Conservation (phyloP, 1,140 invertebrate genomes). For the Megalopta genalis region DNA sequence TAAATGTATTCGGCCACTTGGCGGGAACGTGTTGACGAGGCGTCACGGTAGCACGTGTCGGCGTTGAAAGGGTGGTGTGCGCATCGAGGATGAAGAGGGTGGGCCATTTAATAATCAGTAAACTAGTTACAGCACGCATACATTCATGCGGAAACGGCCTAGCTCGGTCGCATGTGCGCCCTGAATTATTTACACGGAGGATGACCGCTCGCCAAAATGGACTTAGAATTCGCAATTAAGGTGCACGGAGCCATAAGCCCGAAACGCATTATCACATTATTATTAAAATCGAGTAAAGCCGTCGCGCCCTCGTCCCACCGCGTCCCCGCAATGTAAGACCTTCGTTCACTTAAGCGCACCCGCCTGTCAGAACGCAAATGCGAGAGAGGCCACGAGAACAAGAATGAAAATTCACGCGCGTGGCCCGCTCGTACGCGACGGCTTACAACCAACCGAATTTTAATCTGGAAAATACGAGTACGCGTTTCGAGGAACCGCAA, state of each 20-base stretch:
- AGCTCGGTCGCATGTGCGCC: constrained; percentile 63
- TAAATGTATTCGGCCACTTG: constrained; percentile 54
- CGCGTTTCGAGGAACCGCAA: constrained; percentile 35
- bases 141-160: constrained; percentile 57
- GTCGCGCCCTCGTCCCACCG: constrained; percentile 6
- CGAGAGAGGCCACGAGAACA: background rate
- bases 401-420: constrained; percentile 41
- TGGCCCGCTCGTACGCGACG: background rate
- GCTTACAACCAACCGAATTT: constrained; percentile 34
- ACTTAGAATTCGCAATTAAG: constrained; percentile 68
- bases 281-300: constrained; percentile 63
- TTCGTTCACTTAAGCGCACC: constrained; percentile 38
- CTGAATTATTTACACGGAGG: constrained; percentile 66
- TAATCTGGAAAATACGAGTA: constrained; percentile 27
- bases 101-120: constrained; percentile 67
- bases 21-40: constrained; percentile 30
- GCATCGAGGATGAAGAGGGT: constrained; percentile 42
- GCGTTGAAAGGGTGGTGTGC: constrained; percentile 54
- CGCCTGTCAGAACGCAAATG: constrained; percentile 6
- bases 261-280: constrained; percentile 64
- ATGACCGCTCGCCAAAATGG: constrained; percentile 67
- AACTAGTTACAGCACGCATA: constrained; percentile 63
- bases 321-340: constrained; percentile 50
- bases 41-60: constrained; percentile 42
- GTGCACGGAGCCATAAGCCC: constrained; percentile 58